Percentiles rank a stretch among this genome's conserved stretches.
phyloP scores from a whole-genome alignment of 2,888 invertebrate species.

The Trissoscelio sp. region DNA sequence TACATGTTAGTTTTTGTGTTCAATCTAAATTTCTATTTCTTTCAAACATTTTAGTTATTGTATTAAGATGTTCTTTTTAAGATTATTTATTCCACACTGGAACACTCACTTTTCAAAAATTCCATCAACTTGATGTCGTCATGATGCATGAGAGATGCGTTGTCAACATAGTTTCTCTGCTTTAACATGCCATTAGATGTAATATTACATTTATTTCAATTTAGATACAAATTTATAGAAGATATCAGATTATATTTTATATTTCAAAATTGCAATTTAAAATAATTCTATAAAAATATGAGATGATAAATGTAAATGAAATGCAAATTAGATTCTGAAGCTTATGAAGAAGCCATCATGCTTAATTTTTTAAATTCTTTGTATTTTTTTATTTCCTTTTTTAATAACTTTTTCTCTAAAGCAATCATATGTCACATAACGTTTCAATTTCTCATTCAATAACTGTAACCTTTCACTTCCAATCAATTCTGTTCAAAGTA shows the following conservation, averaged over 20 bases:
- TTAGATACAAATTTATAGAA: too few species aligned
- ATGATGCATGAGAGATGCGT: slow-evolving; percentile 8
- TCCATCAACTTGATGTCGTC: slow-evolving; percentile 11
- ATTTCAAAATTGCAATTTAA: background rate
- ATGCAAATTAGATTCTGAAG: slow-evolving; percentile 9
- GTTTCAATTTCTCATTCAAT: slow-evolving; percentile 31
- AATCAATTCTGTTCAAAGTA: slow-evolving; percentile 40
- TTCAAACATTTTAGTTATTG: slow-evolving; percentile 1
- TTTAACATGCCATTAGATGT: slow-evolving; percentile 30
- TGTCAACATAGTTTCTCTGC: slow-evolving; percentile 38
- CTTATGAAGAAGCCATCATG: background rate
- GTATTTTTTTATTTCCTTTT: background rate
- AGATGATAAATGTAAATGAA: background rate
- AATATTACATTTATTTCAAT: background rate
- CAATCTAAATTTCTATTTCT: too few species aligned
- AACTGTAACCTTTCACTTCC: slow-evolving; percentile 33
- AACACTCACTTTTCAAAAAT: slow-evolving; percentile 53
- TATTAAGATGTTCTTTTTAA: background rate
- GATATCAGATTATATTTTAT: too few species aligned
- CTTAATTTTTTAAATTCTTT: background rate
- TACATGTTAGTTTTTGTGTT: too few species aligned
- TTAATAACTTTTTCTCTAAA: background rate
- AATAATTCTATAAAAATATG: background rate
- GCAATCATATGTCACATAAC: background rate
- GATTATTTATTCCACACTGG: too few species aligned